Percentiles rank a stretch among this genome's conserved stretches.
Conservation (phyloP, 2,113 vertebrate species). For the Lates calcarifer region DNA sequence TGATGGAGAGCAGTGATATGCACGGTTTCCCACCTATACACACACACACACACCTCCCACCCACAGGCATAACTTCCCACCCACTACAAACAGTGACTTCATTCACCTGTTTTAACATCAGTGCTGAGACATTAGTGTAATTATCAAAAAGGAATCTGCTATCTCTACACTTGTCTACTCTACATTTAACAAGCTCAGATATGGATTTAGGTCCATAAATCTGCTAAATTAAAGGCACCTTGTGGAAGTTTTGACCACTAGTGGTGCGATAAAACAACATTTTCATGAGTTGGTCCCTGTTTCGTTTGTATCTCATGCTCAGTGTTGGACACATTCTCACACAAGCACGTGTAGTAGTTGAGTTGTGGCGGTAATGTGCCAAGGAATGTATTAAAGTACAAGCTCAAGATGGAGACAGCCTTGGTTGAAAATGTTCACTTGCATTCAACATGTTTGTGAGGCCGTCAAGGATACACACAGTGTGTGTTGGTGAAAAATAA, state of each 20-base stretch:
- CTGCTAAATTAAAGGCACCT: neutral
- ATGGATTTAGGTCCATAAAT: neutral
- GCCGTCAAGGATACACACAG: too few species aligned
- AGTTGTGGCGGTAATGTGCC: too few species aligned
- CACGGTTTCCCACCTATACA: conserved; percentile 81
- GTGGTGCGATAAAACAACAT: neutral
- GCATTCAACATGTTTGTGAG: too few species aligned
- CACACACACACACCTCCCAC: conserved; percentile 81
- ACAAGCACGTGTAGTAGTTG: too few species aligned
- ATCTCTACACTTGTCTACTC: neutral
- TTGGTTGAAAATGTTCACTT: too few species aligned
- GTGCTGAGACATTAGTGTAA: neutral
- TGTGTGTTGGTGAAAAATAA: too few species aligned
- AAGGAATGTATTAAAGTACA: too few species aligned
- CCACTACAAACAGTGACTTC: neutral
- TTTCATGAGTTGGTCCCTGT: neutral
- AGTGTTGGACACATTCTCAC: too few species aligned
- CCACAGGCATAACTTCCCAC: conserved; percentile 40
- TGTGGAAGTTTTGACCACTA: neutral
- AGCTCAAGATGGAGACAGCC: too few species aligned
- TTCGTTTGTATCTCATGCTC: too few species aligned
- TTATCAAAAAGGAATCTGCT: neutral
- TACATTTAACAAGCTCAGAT: neutral
- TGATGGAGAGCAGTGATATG: conserved; percentile 77
- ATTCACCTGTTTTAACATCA: conserved; percentile 8